phyloP scores from a whole-genome alignment of 2,888 invertebrate species.

The Brachypterus glaber region DNA sequence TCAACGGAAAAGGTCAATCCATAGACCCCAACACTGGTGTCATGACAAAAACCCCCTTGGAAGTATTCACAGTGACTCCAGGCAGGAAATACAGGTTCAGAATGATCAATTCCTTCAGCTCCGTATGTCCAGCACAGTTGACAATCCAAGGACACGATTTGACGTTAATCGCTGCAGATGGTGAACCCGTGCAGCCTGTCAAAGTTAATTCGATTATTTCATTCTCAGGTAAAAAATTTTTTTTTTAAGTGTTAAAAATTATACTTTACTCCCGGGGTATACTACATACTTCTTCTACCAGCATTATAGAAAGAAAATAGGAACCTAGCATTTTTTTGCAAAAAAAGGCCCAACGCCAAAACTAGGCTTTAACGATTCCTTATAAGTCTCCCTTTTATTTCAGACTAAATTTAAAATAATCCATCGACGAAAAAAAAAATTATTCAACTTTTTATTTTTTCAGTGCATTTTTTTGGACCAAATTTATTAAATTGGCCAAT shows the following conservation, averaged over 20 bases:
- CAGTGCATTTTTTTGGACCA: no score
- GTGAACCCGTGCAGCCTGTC: slow-evolving; percentile 73
- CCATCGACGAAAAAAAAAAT: no score
- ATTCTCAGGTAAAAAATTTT: background rate
- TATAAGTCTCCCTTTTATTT: slow-evolving; percentile 27
- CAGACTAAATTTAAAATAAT: no score
- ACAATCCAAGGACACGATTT: slow-evolving; percentile 72
- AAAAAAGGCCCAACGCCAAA: no score
- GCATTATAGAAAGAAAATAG: no score
- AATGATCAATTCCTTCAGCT: slow-evolving; percentile 73
- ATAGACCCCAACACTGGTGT: slow-evolving; percentile 76
- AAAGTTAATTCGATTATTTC: slow-evolving; percentile 58
- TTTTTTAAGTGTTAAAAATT: no score
- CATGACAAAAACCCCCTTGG: slow-evolving; percentile 72
- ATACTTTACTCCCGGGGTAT: no score
- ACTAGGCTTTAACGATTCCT: no score
- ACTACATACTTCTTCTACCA: no score
- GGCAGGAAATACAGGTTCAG: slow-evolving; percentile 74
- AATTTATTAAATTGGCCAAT: no score
- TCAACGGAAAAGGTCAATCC: slow-evolving; percentile 52
- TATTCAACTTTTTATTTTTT: no score
- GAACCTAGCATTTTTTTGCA: no score
- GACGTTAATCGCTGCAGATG: slow-evolving; percentile 71
- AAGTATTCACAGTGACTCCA: slow-evolving; percentile 71
- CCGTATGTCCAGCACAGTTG: slow-evolving; percentile 76